Base-by-base conservation (phyloP, 1,140 invertebrate species). In the Gonatopus flavifemur region DNA sequence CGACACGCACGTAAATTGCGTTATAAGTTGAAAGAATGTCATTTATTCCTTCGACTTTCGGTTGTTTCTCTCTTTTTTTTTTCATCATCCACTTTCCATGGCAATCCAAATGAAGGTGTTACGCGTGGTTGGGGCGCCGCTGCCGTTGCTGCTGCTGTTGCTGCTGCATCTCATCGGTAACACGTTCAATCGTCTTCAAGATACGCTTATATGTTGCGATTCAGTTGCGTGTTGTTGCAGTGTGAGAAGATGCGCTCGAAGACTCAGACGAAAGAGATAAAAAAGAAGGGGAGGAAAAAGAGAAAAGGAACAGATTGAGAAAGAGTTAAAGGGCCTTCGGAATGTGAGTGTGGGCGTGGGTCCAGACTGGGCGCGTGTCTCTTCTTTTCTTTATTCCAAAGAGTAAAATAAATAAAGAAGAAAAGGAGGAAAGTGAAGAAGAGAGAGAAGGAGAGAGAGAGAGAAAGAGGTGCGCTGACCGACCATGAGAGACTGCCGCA, bases 341-440 rank as follows among this genome's bases (percentile, higher is more conserved):
- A 69, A 74, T 74, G 68, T 62, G 54, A 58, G 66, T 60, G 69
- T 73, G 66, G 70, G 72, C 61, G 66, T 57, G 56, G 59, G 62
- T 63, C 64, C 64, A 67, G 64, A 69, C 66, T 66, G 66, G 60
- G 61, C 64, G 67, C 64, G 62, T 72, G 67, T 66, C 64, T 62
- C 57, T 59, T 41, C 49, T 47, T 49, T 48, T 28, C 41, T 49
- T n/a, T n/a, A n/a, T n/a, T 21, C 41, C 40, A 42, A 45, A 45
- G 19, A 49, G n/a, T n/a, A n/a, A n/a, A n/a, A n/a, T n/a, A n/a
- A n/a, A n/a, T n/a, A n/a, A n/a, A n/a, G n/a, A 13, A 24, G 44
- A 48, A 8, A 16, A 25, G 9, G 13, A 28, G 7, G 13, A 4
- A 9, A 24, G 21, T 7, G 21, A 24, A 5, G 30, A 10, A 47